Percentiles rank a stretch among this genome's conserved stretches.
Evolutionary conservation across 1,140 invertebrate species (phyloP).

Genomic region (Colletes gigas): DNA sequence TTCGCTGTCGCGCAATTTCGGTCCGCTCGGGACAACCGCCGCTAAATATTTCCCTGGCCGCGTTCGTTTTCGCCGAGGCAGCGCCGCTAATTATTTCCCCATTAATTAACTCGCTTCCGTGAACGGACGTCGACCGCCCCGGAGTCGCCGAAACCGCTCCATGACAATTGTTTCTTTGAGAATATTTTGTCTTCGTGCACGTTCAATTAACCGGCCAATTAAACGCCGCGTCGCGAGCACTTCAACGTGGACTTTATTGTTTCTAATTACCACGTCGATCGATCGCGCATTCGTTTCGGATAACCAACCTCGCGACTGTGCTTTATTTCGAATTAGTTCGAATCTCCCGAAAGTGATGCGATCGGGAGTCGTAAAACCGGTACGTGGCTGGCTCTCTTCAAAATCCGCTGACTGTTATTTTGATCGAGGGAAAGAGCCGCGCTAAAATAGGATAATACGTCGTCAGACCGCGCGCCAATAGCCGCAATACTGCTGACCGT

Average conservation of each 20-base stretch:
- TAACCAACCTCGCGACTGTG: too few relatives aligned
- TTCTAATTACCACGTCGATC: too few relatives aligned
- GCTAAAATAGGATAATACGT: conserved; percentile 13
- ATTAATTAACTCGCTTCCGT: not conserved
- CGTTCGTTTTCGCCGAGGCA: not conserved
- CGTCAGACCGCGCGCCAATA: conserved; percentile 1
- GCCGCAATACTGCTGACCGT: conserved; percentile 16
- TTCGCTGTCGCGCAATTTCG: conserved; percentile 1
- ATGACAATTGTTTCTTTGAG: not conserved
- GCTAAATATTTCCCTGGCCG: conserved; percentile 12
- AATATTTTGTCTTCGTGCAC: not conserved
- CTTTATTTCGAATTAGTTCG: not conserved
- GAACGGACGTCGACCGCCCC: not conserved
- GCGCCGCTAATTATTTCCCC: conserved; percentile 1
- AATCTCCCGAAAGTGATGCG: too few relatives aligned
- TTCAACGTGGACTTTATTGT: too few relatives aligned
- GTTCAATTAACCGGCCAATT: not conserved
- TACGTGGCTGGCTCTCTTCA: conserved; percentile 4
- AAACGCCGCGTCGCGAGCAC: not conserved
- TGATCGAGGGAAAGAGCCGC: conserved; percentile 12
- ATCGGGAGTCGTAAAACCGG: not conserved
- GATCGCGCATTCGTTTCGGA: too few relatives aligned
- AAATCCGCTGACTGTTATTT: conserved; percentile 25
- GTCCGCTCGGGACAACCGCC: not conserved
- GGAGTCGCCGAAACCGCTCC: not conserved